A percentile compares a stretch with the other conserved stretches of the same genome.
phyloP scores from a whole-genome alignment of 2,113 vertebrate species.

The Notothenia coriiceps region DNA sequence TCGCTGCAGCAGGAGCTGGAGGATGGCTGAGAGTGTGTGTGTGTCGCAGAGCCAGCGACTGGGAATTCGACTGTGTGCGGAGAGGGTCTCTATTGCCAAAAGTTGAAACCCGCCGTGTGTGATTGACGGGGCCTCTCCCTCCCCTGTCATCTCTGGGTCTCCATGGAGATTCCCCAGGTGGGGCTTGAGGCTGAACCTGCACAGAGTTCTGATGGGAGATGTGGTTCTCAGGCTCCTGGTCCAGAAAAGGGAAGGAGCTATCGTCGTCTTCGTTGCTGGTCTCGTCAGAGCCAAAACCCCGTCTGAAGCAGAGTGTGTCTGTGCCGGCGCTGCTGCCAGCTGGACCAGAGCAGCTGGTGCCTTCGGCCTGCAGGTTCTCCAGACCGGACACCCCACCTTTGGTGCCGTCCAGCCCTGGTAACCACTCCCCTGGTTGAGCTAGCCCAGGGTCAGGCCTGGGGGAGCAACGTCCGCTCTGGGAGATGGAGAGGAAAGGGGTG shows the following conservation, averaged over 20 bases:
- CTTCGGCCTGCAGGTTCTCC: slow-evolving; percentile 65
- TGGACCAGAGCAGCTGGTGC: slow-evolving; percentile 56
- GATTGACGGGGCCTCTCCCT: slow-evolving; percentile 40
- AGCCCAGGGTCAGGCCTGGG: slow-evolving; percentile 61
- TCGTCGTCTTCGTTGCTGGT: slow-evolving; percentile 64
- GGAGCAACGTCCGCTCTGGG: slow-evolving; percentile 69
- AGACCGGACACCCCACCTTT: slow-evolving; percentile 44
- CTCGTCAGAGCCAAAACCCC: slow-evolving; percentile 66
- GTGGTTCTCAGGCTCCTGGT: slow-evolving; percentile 73
- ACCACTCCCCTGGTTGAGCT: slow-evolving; percentile 67
- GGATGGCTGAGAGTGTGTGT: slow-evolving; percentile 50
- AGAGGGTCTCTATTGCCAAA: slow-evolving; percentile 70
- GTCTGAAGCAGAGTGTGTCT: slow-evolving; percentile 48
- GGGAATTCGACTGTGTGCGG: slow-evolving; percentile 65
- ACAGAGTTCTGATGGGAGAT: slow-evolving; percentile 56
- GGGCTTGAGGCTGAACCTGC: slow-evolving; percentile 49
- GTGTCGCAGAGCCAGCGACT: slow-evolving; percentile 56
- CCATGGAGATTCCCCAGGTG: slow-evolving; percentile 59
- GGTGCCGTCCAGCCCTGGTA: slow-evolving; percentile 54
- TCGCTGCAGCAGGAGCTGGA: slow-evolving; percentile 51
- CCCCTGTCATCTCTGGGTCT: slow-evolving; percentile 57
- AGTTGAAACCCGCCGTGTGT: slow-evolving; percentile 40
- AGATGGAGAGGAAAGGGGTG: slow-evolving; percentile 68
- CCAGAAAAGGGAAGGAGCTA: slow-evolving; percentile 64
- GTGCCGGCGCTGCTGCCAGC: slow-evolving; percentile 35